Evolutionary conservation across 2,888 invertebrate genomes (phyloP).

Genomic region (Lithosia quadra): DNA sequence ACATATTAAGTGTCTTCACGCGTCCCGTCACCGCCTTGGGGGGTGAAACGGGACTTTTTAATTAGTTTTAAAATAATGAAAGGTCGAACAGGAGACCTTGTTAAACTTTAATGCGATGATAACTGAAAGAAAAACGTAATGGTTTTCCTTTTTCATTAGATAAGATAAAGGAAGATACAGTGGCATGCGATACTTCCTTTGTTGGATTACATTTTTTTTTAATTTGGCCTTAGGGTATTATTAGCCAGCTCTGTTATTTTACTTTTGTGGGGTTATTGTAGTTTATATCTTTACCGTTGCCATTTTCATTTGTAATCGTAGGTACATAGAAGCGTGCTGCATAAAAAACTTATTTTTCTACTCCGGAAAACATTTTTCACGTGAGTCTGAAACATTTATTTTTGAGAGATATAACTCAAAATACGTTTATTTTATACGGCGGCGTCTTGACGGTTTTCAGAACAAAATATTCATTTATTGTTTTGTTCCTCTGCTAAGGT

Average conservation of each 20-base stretch:
- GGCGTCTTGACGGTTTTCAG: no score
- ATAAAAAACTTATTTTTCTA: background rate
- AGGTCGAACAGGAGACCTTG: constrained; percentile 52
- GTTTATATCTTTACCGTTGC: constrained; percentile 15
- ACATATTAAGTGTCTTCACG: constrained; percentile 45
- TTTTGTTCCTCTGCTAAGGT: no score
- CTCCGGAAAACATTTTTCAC: background rate
- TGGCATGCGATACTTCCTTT: constrained; percentile 36
- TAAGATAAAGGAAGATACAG: constrained; percentile 44
- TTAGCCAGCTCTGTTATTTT: constrained; percentile 32
- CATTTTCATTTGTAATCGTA: constrained; percentile 13
- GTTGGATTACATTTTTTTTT: constrained; percentile 40
- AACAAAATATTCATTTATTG: background rate
- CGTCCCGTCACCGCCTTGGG: constrained; percentile 42
- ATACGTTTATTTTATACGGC: background rate
- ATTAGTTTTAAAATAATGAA: constrained; percentile 59
- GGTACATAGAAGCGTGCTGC: background rate
- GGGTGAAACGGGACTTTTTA: constrained; percentile 50
- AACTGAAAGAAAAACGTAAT: constrained; percentile 53
- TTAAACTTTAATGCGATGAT: constrained; percentile 54
- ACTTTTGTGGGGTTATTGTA: constrained; percentile 23
- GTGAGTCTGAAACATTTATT: background rate
- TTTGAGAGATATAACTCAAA: background rate
- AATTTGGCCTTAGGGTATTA: constrained; percentile 34
- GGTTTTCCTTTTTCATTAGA: constrained; percentile 53